Evolutionary conservation across 2,113 vertebrate species (phyloP).

Genomic region (Theristicus caerulescens): DNA sequence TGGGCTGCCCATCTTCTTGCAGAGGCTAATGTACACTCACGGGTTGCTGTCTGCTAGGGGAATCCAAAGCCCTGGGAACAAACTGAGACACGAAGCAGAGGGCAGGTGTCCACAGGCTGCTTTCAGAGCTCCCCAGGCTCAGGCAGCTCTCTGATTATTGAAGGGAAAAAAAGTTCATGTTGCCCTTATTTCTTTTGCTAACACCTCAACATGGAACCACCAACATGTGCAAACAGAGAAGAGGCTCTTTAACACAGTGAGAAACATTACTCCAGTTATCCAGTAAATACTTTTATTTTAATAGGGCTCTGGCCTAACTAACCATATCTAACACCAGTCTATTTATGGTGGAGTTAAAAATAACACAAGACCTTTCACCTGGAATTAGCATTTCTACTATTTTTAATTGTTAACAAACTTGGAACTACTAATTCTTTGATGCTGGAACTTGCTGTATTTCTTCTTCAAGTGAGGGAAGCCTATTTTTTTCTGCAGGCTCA

Average conservation of each 20-base stretch:
- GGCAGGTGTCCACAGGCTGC: neutral
- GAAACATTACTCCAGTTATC: neutral
- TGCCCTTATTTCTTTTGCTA: neutral
- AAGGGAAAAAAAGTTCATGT: neutral
- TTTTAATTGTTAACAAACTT: slow-evolving; percentile 7
- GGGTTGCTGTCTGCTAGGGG: neutral
- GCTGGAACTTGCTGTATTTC: neutral
- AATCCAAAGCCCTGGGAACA: neutral
- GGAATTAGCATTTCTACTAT: neutral
- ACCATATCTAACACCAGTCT: neutral
- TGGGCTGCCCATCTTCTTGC: neutral
- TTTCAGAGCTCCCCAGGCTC: neutral
- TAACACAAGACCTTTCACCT: neutral
- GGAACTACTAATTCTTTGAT: neutral
- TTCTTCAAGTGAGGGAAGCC: neutral
- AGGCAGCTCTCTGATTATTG: neutral
- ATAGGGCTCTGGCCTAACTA: neutral
- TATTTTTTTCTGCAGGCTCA: neutral
- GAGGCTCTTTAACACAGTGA: neutral
- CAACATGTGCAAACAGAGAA: fast-evolving
- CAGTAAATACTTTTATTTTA: neutral
- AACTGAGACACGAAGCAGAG: neutral
- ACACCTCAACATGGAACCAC: neutral
- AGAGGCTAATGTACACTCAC: neutral
- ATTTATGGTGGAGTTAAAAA: neutral